A percentile compares a stretch with the other conserved stretches of the same genome.
These are phyloP conservation scores for Harpegnathos saltator DNA, from an alignment of 1,140 invertebrate genomes.

Conservation along the genomic window DNA sequence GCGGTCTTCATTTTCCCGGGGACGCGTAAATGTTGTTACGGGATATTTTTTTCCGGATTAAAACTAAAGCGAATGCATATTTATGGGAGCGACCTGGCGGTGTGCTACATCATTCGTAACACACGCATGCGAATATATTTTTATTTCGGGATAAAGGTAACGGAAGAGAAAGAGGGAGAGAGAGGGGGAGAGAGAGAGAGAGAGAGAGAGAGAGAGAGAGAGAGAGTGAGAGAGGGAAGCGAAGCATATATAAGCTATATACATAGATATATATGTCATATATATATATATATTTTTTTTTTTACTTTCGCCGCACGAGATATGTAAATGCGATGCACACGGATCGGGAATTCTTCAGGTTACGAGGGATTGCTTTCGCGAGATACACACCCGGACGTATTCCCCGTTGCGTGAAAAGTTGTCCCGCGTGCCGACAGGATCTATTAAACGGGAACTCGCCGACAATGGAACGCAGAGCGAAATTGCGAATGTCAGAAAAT, in stretches of 20 bases:
- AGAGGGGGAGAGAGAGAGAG: too few species aligned
- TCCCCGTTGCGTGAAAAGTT: slow-evolving; percentile 10
- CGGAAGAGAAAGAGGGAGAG: too few species aligned
- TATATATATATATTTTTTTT: not conserved
- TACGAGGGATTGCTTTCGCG: slow-evolving; percentile 19
- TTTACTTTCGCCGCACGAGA: slow-evolving; percentile 4
- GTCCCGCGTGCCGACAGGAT: slow-evolving; percentile 7
- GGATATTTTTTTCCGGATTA: slow-evolving; percentile 57
- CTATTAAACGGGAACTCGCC: slow-evolving; percentile 38
- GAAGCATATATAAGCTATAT: slow-evolving; percentile 16
- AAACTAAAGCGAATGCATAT: slow-evolving; percentile 60
- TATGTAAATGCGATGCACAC: slow-evolving; percentile 4
- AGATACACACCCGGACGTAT: slow-evolving; percentile 2
- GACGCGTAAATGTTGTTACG: slow-evolving; percentile 42
- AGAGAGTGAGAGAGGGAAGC: too few species aligned
- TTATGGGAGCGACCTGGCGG: slow-evolving; percentile 43
- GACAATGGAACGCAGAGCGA: slow-evolving; percentile 3
- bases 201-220: too few species aligned
- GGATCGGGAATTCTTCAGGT: slow-evolving; percentile 27
- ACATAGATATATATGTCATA: too few species aligned
- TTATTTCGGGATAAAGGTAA: slow-evolving; percentile 33
- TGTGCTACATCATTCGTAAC: slow-evolving; percentile 23
- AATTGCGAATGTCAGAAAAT: slow-evolving; percentile 53
- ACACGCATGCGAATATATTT: slow-evolving; percentile 2
- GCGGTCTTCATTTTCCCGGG: slow-evolving; percentile 32